Evolutionary conservation across 2,888 invertebrate genomes (phyloP), one percentile per base, ranked within the genome.

Genomic region (Limenitis camilla): DNA sequence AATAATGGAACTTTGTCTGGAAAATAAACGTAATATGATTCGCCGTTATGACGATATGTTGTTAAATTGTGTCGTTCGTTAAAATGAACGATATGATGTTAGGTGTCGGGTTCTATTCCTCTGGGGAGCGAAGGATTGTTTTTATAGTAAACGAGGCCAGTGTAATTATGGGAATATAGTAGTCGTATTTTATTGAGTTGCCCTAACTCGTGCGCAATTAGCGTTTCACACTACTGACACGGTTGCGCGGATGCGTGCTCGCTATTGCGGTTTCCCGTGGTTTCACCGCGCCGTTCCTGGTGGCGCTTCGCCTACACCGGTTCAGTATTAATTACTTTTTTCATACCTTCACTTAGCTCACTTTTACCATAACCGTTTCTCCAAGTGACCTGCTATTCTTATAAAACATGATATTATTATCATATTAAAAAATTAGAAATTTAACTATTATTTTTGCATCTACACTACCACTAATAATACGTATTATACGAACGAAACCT

Each of bases 171-270:
- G 28, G 30, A 36, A 48, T 49, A 29, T 41, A 33, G 42, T 45
- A 35, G 38, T 33, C 52, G 55, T 54, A 55, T 58, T 53, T 48
- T 49, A 40, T 48, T 52, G 44, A 68, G 71, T 71, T 69, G 65
- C 55, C 63, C 74, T 74, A 71, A 75, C 72, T 78, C 69, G 73
- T 74, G 66, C 69, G 81, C 78, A 84, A 85, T 83, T 85, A 85
- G 78, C 77, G 79, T 82, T 84, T 83, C 81, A 84, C 85, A 84
- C 87, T 84, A 86, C 82, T 87, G 85, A 87, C 87, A 87, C 85
- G 85, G 82, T 86, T 87, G 83, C 81, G 78, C 76, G 76, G 69
- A 72, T 68, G 69, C 69, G 68, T 72, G 74, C 67, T 76, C 69
- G 69, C 74, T 74, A 74, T 85, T 85, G 87, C 87, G 87, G 86